Evolutionary conservation across 2,797 vertebrate genomes (phyloP).

Genomic region (Nyctibius grandis): DNA sequence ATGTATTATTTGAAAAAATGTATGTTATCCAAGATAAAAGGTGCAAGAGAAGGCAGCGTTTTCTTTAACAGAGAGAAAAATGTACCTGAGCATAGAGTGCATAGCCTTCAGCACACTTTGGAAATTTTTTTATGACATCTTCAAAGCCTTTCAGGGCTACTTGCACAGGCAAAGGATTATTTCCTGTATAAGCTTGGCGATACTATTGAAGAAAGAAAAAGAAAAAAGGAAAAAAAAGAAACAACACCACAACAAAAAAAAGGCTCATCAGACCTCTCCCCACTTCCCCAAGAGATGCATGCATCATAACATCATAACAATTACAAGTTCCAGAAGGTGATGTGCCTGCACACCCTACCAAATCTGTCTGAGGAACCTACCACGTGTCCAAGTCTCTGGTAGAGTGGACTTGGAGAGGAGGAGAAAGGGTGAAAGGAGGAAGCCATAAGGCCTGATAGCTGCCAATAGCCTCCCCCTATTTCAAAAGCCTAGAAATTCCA

Average conservation of each 20-base stretch:
- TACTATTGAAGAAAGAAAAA: slow-evolving; percentile 77
- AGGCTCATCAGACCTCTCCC: neutral
- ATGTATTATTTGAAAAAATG: neutral
- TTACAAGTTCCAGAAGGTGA: neutral
- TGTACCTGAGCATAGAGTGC: slow-evolving; percentile 96
- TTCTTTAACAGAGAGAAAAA: neutral
- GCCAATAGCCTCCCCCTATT: neutral
- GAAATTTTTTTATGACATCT: slow-evolving; percentile 93
- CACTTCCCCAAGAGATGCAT: neutral
- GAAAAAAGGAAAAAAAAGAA: neutral
- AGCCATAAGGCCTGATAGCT: neutral
- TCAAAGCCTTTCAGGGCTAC: slow-evolving; percentile 96
- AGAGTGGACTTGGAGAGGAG: neutral
- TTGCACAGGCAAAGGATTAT: slow-evolving; percentile 90
- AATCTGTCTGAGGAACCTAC: neutral
- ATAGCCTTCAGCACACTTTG: slow-evolving; percentile 95
- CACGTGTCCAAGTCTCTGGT: neutral
- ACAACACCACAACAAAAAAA: neutral
- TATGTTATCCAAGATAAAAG: neutral
- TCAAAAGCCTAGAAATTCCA: neutral
- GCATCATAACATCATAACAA: neutral
- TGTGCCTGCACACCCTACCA: neutral
- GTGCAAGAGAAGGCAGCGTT: neutral
- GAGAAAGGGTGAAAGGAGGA: neutral
- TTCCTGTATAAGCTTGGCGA: slow-evolving; percentile 97